Evolutionary conservation across 2,797 vertebrate genomes (phyloP).

Genomic region (Anniella stebbinsi): DNA sequence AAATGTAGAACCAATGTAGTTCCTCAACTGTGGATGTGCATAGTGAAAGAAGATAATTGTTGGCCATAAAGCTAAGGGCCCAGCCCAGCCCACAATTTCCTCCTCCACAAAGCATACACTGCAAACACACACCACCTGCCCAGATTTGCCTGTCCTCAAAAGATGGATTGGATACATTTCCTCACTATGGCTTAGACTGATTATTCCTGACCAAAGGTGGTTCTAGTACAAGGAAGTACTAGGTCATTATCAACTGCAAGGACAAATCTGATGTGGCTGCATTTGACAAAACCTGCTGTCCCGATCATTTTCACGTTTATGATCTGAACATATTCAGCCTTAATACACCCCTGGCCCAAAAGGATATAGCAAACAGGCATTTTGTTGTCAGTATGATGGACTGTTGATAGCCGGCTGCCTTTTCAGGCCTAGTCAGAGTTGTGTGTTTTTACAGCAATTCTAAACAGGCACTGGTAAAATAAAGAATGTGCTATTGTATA

Average conservation of each 20-base stretch:
- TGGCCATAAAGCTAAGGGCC: background rate
- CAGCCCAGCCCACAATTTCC: background rate
- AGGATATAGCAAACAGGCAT: background rate
- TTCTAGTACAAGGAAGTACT: background rate
- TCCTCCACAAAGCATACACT: background rate
- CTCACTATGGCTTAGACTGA: background rate
- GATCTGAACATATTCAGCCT: background rate
- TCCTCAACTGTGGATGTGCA: background rate
- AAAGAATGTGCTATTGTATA: background rate
- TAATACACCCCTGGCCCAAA: background rate
- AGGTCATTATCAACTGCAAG: background rate
- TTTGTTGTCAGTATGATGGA: background rate
- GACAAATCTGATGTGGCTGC: background rate
- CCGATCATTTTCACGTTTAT: background rate
- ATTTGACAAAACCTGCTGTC: background rate
- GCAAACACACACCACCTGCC: background rate
- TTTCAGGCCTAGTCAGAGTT: background rate
- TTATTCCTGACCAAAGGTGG: background rate
- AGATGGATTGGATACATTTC: background rate
- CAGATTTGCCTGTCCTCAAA: background rate
- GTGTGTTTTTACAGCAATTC: background rate
- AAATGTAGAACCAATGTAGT: background rate
- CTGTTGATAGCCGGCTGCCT: no score
- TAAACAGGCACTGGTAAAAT: background rate
- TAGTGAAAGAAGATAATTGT: background rate